A percentile compares a stretch with the other conserved stretches of the same genome.
phyloP scores from a whole-genome alignment of 2,797 vertebrate species.

The Thunnus albacares region DNA sequence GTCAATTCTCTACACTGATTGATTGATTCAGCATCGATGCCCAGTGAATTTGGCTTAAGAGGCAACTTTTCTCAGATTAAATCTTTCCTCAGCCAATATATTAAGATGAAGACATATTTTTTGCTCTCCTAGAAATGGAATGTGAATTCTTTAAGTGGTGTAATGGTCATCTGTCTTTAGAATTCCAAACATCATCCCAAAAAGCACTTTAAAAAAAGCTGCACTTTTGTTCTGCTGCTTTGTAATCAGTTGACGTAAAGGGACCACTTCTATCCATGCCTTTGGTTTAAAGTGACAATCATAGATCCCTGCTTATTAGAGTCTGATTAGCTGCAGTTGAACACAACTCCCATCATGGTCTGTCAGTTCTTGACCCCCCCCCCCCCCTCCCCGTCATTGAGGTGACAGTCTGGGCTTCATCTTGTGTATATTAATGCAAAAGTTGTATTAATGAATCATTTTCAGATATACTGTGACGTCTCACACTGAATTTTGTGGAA shows the following conservation, averaged over 20 bases:
- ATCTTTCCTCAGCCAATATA: slow-evolving; percentile 20
- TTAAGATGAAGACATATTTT: slow-evolving; percentile 30
- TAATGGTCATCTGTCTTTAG: slow-evolving; percentile 28
- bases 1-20: slow-evolving; percentile 2
- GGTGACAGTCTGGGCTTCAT: slow-evolving; percentile 3
- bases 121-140: slow-evolving; percentile 27
- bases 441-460: background rate
- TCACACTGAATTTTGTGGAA: slow-evolving; percentile 16
- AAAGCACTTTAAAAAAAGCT: slow-evolving; percentile 85
- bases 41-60: slow-evolving; percentile 24
- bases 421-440: background rate
- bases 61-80: slow-evolving; percentile 12
- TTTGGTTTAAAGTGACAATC: slow-evolving; percentile 82
- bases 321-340: slow-evolving; percentile 34
- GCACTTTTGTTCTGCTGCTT: slow-evolving; percentile 81
- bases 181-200: slow-evolving; percentile 66
- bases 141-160: slow-evolving; percentile 5
- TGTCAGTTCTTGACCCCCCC: background rate
- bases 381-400: background rate
- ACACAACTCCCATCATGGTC: slow-evolving; percentile 10
- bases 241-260: slow-evolving; percentile 50
- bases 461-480: background rate
- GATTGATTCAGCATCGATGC: slow-evolving; percentile 10
- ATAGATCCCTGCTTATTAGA: slow-evolving; percentile 38
- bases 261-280: slow-evolving; percentile 54